Evolutionary conservation across 2,888 invertebrate genomes (phyloP), one percentile per base, ranked within the genome.

Genomic region (Micoletzkya japonica): DNA sequence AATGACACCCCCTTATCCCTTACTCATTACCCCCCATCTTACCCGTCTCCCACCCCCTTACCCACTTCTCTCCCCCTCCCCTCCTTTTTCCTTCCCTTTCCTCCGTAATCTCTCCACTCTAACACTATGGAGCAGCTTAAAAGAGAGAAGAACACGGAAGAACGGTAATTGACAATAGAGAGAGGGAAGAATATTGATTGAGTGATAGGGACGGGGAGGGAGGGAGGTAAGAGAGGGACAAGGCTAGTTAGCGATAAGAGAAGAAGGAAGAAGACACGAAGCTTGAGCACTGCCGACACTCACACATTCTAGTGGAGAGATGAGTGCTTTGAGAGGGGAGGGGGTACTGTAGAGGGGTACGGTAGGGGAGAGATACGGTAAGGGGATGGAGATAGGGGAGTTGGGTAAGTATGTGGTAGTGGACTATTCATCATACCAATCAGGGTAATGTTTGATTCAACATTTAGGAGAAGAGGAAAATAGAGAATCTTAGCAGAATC

Each of bases 281-380:
- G n/a, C n/a, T n/a, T n/a, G n/a, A n/a, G n/a, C n/a, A n/a, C n/a
- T n/a, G n/a, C n/a, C n/a, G n/a, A n/a, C n/a, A n/a, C n/a, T n/a
- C n/a, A n/a, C n/a, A n/a, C n/a, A n/a, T n/a, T n/a, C n/a, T n/a
- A n/a, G n/a, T n/a, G n/a, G n/a, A n/a, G n/a, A n/a, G n/a, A n/a
- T n/a, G n/a, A n/a, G n/a, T n/a, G n/a, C n/a, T n/a, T n/a, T n/a
- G n/a, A n/a, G n/a, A n/a, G n/a, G n/a, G n/a, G n/a, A n/a, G n/a
- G n/a, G n/a, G n/a, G n/a, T n/a, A n/a, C n/a, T 24, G 26, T 34
- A 6, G 17, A 26, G 14, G 6, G 6, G 58, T 24, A 24, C 34
- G 28, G 28, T 24, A 39, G 44, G 39, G 39, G 59, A 59, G 59
- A 59, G 44, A 63, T 34, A 63, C 49, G 32, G 49, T 50, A 63